These are phyloP conservation scores for Hetaerina titia DNA, from an alignment of 2,888 invertebrate species.

Conservation along the genomic window DNA sequence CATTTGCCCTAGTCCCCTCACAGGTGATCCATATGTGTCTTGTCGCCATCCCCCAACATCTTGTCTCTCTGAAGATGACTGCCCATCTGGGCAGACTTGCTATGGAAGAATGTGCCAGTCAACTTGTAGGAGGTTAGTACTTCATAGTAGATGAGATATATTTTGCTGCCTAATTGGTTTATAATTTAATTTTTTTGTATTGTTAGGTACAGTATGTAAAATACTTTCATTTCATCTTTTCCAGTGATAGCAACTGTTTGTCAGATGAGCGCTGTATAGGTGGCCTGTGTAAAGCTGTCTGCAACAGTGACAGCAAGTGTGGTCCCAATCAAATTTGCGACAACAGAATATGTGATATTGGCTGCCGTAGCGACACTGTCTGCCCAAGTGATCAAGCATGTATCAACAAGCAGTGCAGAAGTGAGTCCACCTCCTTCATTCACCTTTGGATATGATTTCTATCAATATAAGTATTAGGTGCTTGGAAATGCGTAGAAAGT, in stretches of 20 bases:
- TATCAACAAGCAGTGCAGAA: conserved; percentile 89
- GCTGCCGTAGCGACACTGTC: conserved; percentile 90
- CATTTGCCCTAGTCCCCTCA: conserved; percentile 84
- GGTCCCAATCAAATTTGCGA: conserved; percentile 91
- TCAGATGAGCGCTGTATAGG: conserved; percentile 92
- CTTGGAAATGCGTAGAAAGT: too few species aligned
- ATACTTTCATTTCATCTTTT: conserved; percentile 72
- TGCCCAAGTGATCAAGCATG: conserved; percentile 89
- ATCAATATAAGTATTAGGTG: too few species aligned
- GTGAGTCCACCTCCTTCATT: conserved; percentile 76
- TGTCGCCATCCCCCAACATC: conserved; percentile 85
- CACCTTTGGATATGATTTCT: background rate
- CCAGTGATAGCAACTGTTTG: conserved; percentile 88
- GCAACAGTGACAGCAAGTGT: conserved; percentile 92
- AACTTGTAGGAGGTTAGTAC: conserved; percentile 85
- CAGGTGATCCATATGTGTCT: conserved; percentile 86
- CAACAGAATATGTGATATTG: conserved; percentile 90
- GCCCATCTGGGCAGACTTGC: conserved; percentile 86
- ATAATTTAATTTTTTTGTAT: conserved; percentile 34
- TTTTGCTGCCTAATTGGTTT: background rate
- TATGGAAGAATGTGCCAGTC: conserved; percentile 88
- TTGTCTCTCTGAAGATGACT: conserved; percentile 85
- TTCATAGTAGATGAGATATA: background rate
- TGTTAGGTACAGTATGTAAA: conserved; percentile 17
- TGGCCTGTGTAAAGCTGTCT: conserved; percentile 90